Percentiles rank a stretch among this genome's conserved stretches.
phyloP scores from a whole-genome alignment of 2,113 vertebrate species.

The Siphamia tubifer region DNA sequence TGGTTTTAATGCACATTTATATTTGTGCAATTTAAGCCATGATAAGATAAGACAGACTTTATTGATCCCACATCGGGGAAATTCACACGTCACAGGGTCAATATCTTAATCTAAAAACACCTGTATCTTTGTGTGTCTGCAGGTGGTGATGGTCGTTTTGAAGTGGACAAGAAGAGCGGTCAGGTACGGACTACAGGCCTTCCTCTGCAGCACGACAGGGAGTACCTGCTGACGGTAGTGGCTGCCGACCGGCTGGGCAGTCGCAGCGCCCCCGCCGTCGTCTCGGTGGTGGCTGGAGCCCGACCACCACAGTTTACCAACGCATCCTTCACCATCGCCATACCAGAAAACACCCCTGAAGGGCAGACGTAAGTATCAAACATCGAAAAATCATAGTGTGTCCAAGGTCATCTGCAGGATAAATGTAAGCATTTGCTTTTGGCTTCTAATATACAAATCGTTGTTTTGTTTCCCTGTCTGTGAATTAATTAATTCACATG shows the following conservation, averaged over 20 bases:
- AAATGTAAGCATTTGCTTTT: too few species aligned
- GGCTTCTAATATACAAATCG: too few species aligned
- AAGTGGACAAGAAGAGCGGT: slow-evolving; percentile 85
- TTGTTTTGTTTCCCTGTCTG: too few species aligned
- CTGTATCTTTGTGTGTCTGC: background rate
- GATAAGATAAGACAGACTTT: too few species aligned
- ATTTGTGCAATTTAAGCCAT: too few species aligned
- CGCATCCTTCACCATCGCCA: slow-evolving; percentile 76
- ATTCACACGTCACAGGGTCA: too few species aligned
- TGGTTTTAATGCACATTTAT: too few species aligned
- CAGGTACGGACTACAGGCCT: slow-evolving; percentile 85
- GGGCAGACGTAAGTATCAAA: slow-evolving; percentile 85
- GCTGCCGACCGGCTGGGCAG: slow-evolving; percentile 84
- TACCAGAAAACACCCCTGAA: slow-evolving; percentile 82
- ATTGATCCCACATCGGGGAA: too few species aligned
- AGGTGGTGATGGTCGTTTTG: slow-evolving; percentile 89
- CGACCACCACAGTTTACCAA: slow-evolving; percentile 87
- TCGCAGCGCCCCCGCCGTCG: slow-evolving; percentile 77
- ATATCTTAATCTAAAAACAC: background rate
- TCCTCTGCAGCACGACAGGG: slow-evolving; percentile 81
- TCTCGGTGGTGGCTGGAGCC: slow-evolving; percentile 83
- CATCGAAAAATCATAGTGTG: too few species aligned
- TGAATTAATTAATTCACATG: too few species aligned
- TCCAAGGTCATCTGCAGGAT: too few species aligned
- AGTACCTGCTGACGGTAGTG: slow-evolving; percentile 85